Conservation (phyloP, 1,140 invertebrate genomes). For the Drosophila punjabiensis region DNA sequence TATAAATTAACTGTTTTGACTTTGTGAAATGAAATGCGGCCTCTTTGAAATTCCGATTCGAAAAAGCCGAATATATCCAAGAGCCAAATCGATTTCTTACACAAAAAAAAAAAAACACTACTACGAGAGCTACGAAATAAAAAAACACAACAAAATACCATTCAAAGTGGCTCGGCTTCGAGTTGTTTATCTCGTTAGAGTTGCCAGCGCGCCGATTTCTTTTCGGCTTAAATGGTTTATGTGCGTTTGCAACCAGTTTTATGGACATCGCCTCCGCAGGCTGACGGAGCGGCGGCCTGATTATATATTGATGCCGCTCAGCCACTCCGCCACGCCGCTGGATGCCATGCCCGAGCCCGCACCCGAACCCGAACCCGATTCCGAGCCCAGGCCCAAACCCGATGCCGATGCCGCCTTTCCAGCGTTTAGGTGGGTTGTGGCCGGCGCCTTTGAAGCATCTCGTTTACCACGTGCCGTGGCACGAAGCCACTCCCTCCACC, state of each 20-base stretch:
- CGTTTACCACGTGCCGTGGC: slow-evolving; percentile 78
- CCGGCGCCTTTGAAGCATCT: slow-evolving; percentile 81
- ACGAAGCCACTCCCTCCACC: slow-evolving; percentile 25
- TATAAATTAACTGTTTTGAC: slow-evolving; percentile 85
- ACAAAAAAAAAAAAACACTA: slow-evolving; percentile 44
- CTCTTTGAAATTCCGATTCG: slow-evolving; percentile 77
- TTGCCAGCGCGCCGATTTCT: slow-evolving; percentile 74
- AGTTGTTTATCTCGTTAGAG: slow-evolving; percentile 71
- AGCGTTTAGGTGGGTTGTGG: slow-evolving; percentile 74
- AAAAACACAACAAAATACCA: slow-evolving; percentile 53
- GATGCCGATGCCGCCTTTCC: slow-evolving; percentile 32
- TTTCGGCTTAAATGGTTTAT: slow-evolving; percentile 83
- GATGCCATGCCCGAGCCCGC: slow-evolving; percentile 21
- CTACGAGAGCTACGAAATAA: slow-evolving; percentile 13
- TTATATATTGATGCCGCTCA: slow-evolving; percentile 55
- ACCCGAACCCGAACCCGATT: neutral
- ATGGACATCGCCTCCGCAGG: slow-evolving; percentile 61
- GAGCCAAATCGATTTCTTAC: slow-evolving; percentile 70
- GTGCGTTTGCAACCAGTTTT: slow-evolving; percentile 82
- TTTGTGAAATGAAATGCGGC: slow-evolving; percentile 84
- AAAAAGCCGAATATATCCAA: slow-evolving; percentile 31
- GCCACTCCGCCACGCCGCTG: slow-evolving; percentile 12
- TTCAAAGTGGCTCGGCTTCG: slow-evolving; percentile 59
- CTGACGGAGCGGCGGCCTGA: slow-evolving; percentile 53
- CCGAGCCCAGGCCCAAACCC: slow-evolving; percentile 4